Evolutionary conservation across 2,888 invertebrate species (phyloP).

Genomic region (Coleophora deauratella): DNA sequence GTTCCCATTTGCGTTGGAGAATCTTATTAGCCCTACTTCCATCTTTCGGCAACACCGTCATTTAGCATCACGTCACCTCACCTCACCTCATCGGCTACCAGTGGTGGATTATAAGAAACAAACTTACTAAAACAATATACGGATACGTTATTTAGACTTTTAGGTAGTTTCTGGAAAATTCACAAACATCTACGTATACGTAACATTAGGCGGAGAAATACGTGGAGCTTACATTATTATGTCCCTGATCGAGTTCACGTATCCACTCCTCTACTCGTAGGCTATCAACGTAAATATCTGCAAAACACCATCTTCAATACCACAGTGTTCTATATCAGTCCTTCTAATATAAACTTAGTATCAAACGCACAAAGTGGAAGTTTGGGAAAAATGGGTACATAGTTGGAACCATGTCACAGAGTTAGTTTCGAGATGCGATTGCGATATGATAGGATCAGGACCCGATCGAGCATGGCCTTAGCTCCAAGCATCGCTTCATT

Average conservation of each 20-base stretch:
- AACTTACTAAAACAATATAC: too few species aligned
- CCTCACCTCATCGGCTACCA: too few species aligned
- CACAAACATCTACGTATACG: too few species aligned
- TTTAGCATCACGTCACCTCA: too few species aligned
- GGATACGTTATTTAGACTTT: too few species aligned
- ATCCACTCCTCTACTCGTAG: slow-evolving; percentile 60
- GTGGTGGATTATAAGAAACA: too few species aligned
- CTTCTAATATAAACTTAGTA: too few species aligned
- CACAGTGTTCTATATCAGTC: slow-evolving; percentile 28
- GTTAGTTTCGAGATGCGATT: slow-evolving; percentile 51
- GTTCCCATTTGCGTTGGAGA: too few species aligned
- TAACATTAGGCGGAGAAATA: slow-evolving; percentile 12
- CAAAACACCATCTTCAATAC: slow-evolving; percentile 38
- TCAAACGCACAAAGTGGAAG: slow-evolving; percentile 30
- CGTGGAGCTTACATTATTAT: slow-evolving; percentile 53
- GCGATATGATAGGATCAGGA: slow-evolving; percentile 72
- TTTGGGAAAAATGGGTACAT: slow-evolving; percentile 12
- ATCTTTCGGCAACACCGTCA: too few species aligned
- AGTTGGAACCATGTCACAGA: slow-evolving; percentile 34
- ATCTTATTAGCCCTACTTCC: too few species aligned
- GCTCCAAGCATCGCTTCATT: slow-evolving; percentile 26
- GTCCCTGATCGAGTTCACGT: slow-evolving; percentile 63
- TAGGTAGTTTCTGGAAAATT: too few species aligned
- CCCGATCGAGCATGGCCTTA: slow-evolving; percentile 53
- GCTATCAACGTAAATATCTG: slow-evolving; percentile 71